Percentiles rank a stretch among this genome's conserved stretches.
These are phyloP conservation scores for Grammatotria lemairii DNA, from an alignment of 2,113 vertebrate species.

Conservation along the genomic window DNA sequence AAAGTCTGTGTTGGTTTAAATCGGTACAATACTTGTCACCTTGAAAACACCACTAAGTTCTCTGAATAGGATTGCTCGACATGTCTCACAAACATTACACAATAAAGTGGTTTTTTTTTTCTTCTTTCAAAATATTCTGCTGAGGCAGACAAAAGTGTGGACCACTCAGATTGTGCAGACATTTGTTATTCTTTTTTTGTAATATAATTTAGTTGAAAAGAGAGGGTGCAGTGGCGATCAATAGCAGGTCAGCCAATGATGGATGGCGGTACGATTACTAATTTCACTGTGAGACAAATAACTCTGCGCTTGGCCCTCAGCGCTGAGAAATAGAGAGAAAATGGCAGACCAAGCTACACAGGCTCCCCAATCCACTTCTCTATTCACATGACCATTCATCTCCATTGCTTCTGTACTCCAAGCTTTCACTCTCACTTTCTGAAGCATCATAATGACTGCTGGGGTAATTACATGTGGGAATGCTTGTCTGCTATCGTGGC, in stretches of 20 bases:
- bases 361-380: slow-evolving; percentile 45
- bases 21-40: slow-evolving; percentile 28
- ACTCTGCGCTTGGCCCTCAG: slow-evolving; percentile 32
- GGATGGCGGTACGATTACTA: slow-evolving; percentile 71
- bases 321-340: slow-evolving; percentile 42
- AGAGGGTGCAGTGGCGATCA: slow-evolving; percentile 63
- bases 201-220: slow-evolving; percentile 73
- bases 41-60: slow-evolving; percentile 41
- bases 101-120: not conserved
- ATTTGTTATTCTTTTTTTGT: slow-evolving; percentile 62
- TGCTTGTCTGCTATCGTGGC: not conserved
- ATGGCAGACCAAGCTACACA: slow-evolving; percentile 16
- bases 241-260: slow-evolving; percentile 72
- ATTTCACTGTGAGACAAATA: slow-evolving; percentile 74
- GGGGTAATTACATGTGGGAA: slow-evolving; percentile 40
- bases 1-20: slow-evolving; percentile 24
- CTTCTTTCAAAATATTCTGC: slow-evolving; percentile 14
- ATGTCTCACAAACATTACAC: not conserved
- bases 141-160: slow-evolving; percentile 14
- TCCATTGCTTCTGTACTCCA: slow-evolving; percentile 42
- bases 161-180: slow-evolving; percentile 9
- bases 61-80: slow-evolving; percentile 14
- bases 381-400: slow-evolving; percentile 52
- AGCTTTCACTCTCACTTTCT: slow-evolving; percentile 38
- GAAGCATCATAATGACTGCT: slow-evolving; percentile 37